Evolutionary conservation across 2,888 invertebrate genomes (phyloP), one percentile per base, ranked within the genome.

Genomic region (Nephrocerus scutellatus): DNA sequence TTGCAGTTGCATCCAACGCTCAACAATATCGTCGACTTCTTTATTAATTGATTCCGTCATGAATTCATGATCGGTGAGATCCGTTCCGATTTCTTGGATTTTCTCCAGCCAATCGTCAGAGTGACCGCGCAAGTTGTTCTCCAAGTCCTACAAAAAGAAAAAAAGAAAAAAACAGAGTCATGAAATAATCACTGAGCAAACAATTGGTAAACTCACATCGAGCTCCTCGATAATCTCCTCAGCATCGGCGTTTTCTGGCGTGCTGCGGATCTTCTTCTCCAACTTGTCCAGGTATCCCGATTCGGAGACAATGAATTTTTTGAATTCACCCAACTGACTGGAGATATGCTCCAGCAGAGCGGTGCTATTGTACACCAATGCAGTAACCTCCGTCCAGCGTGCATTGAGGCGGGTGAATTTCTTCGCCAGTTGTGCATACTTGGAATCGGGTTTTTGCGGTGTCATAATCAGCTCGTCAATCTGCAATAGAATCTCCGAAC

Each of bases 201-300:
- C 10, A 10, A 22, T 22, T n/a, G 6, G 2, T n/a, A 8, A 29
- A 73, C 76, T 73, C 63, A 86, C 86, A 68, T 89, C 89, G 26
- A 92, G 75, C 60, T 89, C 85, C 62, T 90, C 91, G 22, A 88
- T 85, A 49, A 90, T 82, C 70, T 92, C 91, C 71, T 93, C 92
- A 3, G 91, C 89, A 71, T 93, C 93, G 21, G 82, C 85, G 59
- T 72, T 74, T 54, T 79, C 74, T 3, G 80, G 79, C 26, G 81
- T 77, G 51, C 78, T 76, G 43, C 74, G 73, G 52, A 91, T 73
- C 47, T 84, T 79, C 40, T 83, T 82, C 62, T 84, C 82, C 54
- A 91, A 71, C 48, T 82, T 80, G 61, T 85, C 84, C 55, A 89
- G 72, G 77, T 88, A 89, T 19, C 83, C 83, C 43, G 74, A 76